Evolutionary conservation across 2,113 vertebrate species (phyloP).

Genomic region (Boleophthalmus pectinirostris): DNA sequence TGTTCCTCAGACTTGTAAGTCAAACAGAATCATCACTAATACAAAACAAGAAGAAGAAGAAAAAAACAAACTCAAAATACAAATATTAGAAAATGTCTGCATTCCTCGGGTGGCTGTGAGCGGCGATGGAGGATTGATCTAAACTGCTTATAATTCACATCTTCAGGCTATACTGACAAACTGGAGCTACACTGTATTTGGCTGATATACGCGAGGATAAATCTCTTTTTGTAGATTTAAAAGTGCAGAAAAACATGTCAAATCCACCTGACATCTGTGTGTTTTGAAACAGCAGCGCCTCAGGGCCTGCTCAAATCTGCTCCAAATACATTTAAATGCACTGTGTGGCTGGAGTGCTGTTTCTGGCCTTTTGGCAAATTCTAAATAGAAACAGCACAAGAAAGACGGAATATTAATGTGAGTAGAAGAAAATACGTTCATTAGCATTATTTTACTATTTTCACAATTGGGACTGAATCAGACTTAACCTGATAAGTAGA

Average conservation of each 20-base stretch:
- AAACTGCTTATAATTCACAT: conserved; percentile 1
- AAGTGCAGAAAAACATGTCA: conserved; percentile 8
- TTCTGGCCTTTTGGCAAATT: not conserved
- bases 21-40: not conserved
- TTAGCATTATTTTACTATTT: too few relatives aligned
- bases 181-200: not conserved
- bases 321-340: not conserved
- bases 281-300: not conserved
- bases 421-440: too few relatives aligned
- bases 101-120: not conserved
- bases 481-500: too few relatives aligned
- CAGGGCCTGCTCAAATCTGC: not conserved
- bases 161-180: conserved; percentile 2
- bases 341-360: not conserved
- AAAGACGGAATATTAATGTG: too few relatives aligned
- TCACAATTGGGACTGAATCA: too few relatives aligned
- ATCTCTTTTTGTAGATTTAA: not conserved
- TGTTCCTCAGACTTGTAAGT: not conserved
- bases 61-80: not conserved
- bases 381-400: not conserved
- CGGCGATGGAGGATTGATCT: not conserved
- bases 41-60: not conserved
- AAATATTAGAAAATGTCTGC: not conserved
- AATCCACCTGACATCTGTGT: not conserved
- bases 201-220: not conserved